A percentile compares a stretch with the other conserved stretches of the same genome.
These are phyloP conservation scores for Empis stercorea DNA, from an alignment of 2,888 invertebrate genomes.

Conservation along the genomic window DNA sequence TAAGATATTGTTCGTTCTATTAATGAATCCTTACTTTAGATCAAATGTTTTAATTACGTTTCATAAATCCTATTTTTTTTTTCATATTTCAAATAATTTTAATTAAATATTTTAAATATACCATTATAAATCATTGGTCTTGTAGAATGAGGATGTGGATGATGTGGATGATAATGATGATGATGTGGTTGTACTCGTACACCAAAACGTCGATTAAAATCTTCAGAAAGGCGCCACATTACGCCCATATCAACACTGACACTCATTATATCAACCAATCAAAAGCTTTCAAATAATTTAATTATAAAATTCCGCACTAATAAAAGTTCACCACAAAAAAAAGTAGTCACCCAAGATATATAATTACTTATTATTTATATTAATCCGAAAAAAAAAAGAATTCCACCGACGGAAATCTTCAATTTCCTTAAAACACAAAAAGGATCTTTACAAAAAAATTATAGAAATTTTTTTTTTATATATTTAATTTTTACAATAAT, in stretches of 20 bases:
- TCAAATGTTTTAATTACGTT: no score
- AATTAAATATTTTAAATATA: no score
- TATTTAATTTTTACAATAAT: neutral
- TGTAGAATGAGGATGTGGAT: conserved; percentile 18
- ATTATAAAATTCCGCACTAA: neutral
- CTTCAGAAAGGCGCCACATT: conserved; percentile 38
- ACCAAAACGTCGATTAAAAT: conserved; percentile 36
- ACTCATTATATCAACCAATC: conserved; percentile 23
- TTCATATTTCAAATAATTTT: no score
- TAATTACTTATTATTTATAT: no score
- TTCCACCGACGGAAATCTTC: neutral
- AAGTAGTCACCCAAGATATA: no score
- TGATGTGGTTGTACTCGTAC: conserved; percentile 33
- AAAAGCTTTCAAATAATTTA: neutral
- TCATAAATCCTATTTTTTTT: no score
- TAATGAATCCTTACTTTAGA: no score
- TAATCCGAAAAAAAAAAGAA: no score
- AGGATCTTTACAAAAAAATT: neutral
- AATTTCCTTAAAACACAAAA: neutral
- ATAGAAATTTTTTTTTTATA: neutral
- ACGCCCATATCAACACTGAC: conserved; percentile 37
- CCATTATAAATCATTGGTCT: conserved; percentile 30
- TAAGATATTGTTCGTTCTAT: no score
- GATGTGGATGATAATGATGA: conserved; percentile 21
- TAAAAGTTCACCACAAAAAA: no score